Percentiles rank a stretch among this genome's conserved stretches.
phyloP scores from a whole-genome alignment of 1,140 invertebrate genomes.

The Zaprionus vittiger region DNA sequence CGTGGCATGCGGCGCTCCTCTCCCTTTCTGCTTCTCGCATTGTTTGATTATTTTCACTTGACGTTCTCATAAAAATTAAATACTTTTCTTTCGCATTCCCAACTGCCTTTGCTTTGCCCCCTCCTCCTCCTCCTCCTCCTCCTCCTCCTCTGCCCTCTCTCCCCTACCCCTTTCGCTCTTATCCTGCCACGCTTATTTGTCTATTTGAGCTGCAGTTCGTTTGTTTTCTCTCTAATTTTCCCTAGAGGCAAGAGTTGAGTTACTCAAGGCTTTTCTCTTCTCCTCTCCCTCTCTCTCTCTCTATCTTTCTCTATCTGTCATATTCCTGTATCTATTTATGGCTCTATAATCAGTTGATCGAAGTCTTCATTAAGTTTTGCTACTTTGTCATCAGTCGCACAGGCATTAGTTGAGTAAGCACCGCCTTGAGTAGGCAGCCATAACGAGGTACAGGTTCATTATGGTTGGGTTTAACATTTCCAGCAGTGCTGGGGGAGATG shows the following conservation, averaged over 20 bases:
- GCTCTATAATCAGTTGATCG: constrained; percentile 2
- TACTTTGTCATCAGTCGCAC: neutral
- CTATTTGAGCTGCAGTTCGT: constrained; percentile 6
- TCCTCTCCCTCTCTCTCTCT: too few species aligned
- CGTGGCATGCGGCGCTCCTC: constrained; percentile 20
- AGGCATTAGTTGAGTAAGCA: neutral
- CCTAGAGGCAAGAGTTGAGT: neutral
- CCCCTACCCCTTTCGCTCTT: neutral
- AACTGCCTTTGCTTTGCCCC: neutral
- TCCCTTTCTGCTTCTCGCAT: constrained; percentile 46
- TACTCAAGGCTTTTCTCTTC: neutral
- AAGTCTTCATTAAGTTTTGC: neutral
- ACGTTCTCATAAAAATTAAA: constrained; percentile 78
- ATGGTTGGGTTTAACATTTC: too few species aligned
- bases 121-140: neutral
- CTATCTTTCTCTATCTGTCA: neutral
- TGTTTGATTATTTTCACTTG: constrained; percentile 69
- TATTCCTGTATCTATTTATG: neutral
- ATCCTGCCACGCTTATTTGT: neutral
- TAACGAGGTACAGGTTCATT: too few species aligned
- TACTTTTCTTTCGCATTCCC: constrained; percentile 37
- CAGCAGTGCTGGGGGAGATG: too few species aligned
- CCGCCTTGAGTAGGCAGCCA: too few species aligned
- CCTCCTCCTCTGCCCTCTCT: neutral
- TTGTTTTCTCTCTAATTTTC: neutral